Conservation (phyloP, 2,888 invertebrate species). For the Heliothis peltigera region DNA sequence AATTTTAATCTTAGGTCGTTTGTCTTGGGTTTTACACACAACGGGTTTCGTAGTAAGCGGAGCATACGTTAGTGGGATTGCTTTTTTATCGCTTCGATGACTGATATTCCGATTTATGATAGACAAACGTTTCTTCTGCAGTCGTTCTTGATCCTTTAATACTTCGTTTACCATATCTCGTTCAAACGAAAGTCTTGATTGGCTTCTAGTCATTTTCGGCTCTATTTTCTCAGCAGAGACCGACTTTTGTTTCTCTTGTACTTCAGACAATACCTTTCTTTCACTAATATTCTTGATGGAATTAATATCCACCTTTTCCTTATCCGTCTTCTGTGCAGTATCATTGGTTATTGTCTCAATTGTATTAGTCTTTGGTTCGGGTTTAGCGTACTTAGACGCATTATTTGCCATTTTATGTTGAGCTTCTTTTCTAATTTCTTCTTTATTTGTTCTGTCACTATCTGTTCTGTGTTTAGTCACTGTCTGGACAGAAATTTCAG, state of each 20-base stretch:
- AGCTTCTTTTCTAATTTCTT: slow-evolving; percentile 6
- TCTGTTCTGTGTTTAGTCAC: no score
- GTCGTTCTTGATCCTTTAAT: slow-evolving; percentile 66
- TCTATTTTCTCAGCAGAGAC: slow-evolving; percentile 48
- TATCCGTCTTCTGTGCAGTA: slow-evolving; percentile 23
- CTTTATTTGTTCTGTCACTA: background rate
- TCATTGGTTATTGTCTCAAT: slow-evolving; percentile 26
- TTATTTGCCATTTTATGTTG: slow-evolving; percentile 9
- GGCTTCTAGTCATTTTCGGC: slow-evolving; percentile 45
- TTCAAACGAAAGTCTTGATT: slow-evolving; percentile 44
- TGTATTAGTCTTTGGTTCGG: slow-evolving; percentile 19
- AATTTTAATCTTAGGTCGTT: slow-evolving; percentile 17
- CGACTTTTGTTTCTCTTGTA: slow-evolving; percentile 71
- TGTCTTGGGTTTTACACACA: slow-evolving; percentile 29
- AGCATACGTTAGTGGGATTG: slow-evolving; percentile 76
- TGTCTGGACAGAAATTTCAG: slow-evolving; percentile 13
- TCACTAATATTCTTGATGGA: slow-evolving; percentile 60
- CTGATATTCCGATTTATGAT: slow-evolving; percentile 76
- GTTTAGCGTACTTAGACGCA: slow-evolving; percentile 23
- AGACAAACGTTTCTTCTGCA: slow-evolving; percentile 75
- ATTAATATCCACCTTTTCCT: slow-evolving; percentile 54
- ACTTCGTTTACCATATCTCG: slow-evolving; percentile 47
- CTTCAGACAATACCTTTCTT: slow-evolving; percentile 73
- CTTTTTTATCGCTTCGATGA: slow-evolving; percentile 63
- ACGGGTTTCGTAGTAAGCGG: slow-evolving; percentile 59